Evolutionary conservation across 1,140 invertebrate species (phyloP), one percentile per base, ranked within the genome.

Genomic region (Tetramorium alpestre): DNA sequence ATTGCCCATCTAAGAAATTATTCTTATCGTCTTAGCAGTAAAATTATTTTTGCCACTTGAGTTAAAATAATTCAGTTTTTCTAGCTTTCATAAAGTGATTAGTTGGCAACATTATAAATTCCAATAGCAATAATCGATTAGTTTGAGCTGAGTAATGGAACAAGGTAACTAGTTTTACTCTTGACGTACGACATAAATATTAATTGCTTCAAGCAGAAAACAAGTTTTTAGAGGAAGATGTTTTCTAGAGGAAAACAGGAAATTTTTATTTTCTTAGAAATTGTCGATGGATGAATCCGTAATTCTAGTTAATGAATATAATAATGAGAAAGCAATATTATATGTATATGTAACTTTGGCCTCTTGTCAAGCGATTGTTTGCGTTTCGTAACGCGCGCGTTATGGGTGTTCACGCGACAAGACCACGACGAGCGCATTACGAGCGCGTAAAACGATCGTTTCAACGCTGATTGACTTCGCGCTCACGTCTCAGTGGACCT

Each of bases 391-490:
- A 47, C 13, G 18, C 13, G 28, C 10, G 8, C 47, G 18, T 77
- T 28, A n/a, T 38, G 3, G 3, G 33, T 33, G 44, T 65, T 38
- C 18, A 10, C 28, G 13, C 13, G 33, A 62, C 75, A 25, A 51
- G 18, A 82, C 10, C 41, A 18, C 49, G 64, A 38, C 67, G 54
- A 60, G 28, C 25, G 80, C 54, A 47, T 73, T 84, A 84, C 28
- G 80, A 62, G 69, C 80, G 25, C 69, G n/a, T 75, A 75, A 84
- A 84, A 73, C 41, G 28, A 25, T 49, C 69, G 25, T 75, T 60
- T 10, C 69, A 41, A 5, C 22, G 28, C 28, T 84, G 58, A 65
- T 77, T 69, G n/a, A 44, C 44, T 25, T 11, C 64, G 25, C 44
- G 60, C 76, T 65, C 60, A 28, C 6, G 60, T 16, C 38, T n/a